Percentiles rank a stretch among this genome's conserved stretches.
phyloP scores from a whole-genome alignment of 2,797 vertebrate genomes.

The Alosa sapidissima region DNA sequence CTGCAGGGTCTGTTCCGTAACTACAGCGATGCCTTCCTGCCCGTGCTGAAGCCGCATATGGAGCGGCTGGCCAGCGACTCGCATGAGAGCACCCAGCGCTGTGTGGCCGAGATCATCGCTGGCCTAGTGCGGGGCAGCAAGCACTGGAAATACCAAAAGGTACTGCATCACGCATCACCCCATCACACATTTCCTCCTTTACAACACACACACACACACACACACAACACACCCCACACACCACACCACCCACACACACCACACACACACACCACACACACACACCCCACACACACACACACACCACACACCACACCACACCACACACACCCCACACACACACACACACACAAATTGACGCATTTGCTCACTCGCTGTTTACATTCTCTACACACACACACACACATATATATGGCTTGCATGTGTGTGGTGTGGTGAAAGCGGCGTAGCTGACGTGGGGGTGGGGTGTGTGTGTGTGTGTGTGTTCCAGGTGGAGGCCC shows the following conservation, averaged over 20 bases:
- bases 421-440: not conserved
- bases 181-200: not conserved
- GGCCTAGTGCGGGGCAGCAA: constrained; percentile 96
- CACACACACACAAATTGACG: not conserved
- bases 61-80: constrained; percentile 87
- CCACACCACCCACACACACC: no score
- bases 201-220: not conserved
- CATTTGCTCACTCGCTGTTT: not conserved
- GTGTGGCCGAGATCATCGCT: constrained; percentile 94
- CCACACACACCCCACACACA: no score
- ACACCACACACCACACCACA: no score
- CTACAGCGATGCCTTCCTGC: constrained; percentile 89
- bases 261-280: not conserved
- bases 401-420: no score
- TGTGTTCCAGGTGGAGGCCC: constrained; percentile 81
- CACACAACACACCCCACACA: not conserved
- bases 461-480: not conserved
- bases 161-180: constrained; percentile 29
- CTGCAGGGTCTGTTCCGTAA: constrained; percentile 93
- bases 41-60: constrained; percentile 87
- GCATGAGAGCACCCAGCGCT: constrained; percentile 94
- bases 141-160: constrained; percentile 84
- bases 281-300: not conserved
- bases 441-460: not conserved
- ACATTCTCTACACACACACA: not conserved